Evolutionary conservation across 2,113 vertebrate genomes (phyloP).

Genomic region (Psephotus haematonotus): DNA sequence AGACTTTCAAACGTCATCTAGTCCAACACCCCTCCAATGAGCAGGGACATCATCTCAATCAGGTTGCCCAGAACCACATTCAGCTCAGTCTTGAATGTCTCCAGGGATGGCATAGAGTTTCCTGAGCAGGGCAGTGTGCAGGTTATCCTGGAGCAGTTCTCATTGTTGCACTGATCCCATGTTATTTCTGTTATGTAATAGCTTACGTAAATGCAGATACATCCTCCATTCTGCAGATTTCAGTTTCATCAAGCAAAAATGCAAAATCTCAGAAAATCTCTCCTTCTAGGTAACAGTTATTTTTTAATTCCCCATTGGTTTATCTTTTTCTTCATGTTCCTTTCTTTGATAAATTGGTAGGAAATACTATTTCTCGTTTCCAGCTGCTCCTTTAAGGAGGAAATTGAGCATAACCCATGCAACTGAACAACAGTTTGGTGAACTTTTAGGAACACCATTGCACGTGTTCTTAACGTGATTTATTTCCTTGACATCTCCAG

Average conservation of each 20-base stretch:
- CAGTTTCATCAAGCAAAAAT: neutral
- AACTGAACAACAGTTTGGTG: neutral
- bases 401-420: neutral
- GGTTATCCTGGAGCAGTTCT: neutral
- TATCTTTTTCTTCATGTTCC: neutral
- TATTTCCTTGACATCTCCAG: neutral
- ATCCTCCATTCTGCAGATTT: neutral
- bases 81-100: neutral
- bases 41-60: neutral
- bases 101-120: neutral
- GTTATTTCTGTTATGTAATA: neutral
- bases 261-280: neutral
- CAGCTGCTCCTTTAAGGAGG: neutral
- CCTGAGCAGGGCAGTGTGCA: neutral
- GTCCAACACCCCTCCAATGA: neutral
- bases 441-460: neutral
- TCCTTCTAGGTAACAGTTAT: neutral
- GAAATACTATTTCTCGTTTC: neutral
- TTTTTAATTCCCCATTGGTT: neutral
- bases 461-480: neutral
- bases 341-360: neutral
- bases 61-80: neutral
- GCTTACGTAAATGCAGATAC: neutral
- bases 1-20: neutral
- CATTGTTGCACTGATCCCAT: neutral